phyloP scores from a whole-genome alignment of 2,113 vertebrate species.

The Aldabrachelys gigantea region DNA sequence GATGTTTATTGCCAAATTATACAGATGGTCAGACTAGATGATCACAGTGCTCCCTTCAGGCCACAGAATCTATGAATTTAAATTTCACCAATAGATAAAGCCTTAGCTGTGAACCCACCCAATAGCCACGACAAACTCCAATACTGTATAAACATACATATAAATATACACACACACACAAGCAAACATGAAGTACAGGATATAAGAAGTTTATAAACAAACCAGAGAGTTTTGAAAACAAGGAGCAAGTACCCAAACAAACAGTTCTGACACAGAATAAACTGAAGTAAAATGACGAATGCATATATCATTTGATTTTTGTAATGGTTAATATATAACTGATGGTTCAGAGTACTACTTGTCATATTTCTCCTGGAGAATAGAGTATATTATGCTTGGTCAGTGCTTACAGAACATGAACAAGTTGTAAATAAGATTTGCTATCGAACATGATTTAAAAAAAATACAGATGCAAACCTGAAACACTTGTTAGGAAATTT shows the following conservation, averaged over 20 bases:
- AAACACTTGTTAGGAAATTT: background rate
- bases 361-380: background rate
- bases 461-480: background rate
- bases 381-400: background rate
- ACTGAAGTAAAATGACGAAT: background rate
- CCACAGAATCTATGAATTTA: background rate
- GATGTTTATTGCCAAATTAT: too few species aligned
- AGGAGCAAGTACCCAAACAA: background rate
- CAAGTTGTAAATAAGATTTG: background rate
- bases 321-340: background rate
- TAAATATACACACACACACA: background rate
- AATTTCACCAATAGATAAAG: background rate
- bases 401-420: background rate
- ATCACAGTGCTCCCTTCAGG: too few species aligned
- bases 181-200: background rate
- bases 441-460: background rate
- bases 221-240: background rate
- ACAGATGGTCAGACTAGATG: too few species aligned
- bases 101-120: background rate
- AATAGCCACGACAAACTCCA: background rate
- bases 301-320: background rate
- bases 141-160: too few species aligned
- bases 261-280: background rate
- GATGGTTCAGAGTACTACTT: background rate
- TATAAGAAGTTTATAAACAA: background rate